Evolutionary conservation across 1,140 invertebrate species (phyloP).

Genomic region (Delia radicum): DNA sequence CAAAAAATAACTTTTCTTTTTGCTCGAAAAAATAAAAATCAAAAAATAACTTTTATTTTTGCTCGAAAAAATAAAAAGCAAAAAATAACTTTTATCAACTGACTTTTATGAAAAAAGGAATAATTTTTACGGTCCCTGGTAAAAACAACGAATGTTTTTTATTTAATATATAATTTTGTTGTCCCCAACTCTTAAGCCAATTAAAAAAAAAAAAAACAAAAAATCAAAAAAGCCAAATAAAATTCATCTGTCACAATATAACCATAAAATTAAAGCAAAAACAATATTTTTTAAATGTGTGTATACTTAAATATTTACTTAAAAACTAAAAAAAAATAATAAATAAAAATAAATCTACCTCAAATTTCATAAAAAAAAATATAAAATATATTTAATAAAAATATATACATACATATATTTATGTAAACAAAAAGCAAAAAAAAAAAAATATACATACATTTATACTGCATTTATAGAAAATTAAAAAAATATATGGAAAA

Average conservation of each 20-base stretch:
- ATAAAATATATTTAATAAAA: constrained; percentile 4
- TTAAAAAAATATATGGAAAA: too few relatives aligned
- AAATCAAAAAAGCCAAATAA: not conserved
- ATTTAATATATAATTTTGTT: not conserved
- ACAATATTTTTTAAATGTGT: constrained; percentile 5
- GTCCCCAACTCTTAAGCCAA: not conserved
- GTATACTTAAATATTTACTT: not conserved
- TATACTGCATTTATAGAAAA: constrained; percentile 16
- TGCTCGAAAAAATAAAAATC: too few relatives aligned
- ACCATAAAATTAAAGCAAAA: not conserved
- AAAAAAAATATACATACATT: not conserved
- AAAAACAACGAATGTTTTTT: not conserved
- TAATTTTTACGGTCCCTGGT: too few relatives aligned
- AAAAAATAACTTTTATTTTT: too few relatives aligned
- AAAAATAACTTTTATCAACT: too few relatives aligned
- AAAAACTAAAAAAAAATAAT: not conserved
- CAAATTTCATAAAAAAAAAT: constrained; percentile 6
- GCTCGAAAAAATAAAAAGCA: too few relatives aligned
- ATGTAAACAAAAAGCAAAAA: not conserved
- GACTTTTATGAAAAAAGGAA: too few relatives aligned
- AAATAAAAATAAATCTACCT: constrained; percentile 5
- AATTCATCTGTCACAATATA: not conserved
- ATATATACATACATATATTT: not conserved
- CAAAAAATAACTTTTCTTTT: too few relatives aligned
- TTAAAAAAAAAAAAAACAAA: not conserved